These are phyloP conservation scores for Ptyas mucosa DNA, from an alignment of 2,113 vertebrate genomes.

Conservation along the genomic window DNA sequence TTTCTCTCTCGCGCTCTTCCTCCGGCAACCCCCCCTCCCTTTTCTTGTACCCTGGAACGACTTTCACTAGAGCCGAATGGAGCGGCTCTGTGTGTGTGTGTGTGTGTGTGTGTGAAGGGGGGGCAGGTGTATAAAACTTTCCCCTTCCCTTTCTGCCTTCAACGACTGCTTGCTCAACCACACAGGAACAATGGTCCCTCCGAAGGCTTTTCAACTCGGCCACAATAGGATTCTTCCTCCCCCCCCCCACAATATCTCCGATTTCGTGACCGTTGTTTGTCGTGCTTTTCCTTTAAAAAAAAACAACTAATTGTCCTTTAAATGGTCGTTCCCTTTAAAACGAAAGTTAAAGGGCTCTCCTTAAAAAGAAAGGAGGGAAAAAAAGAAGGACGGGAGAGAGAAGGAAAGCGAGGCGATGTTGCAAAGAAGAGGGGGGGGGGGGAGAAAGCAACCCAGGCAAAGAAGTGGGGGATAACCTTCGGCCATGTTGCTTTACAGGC, in stretches of 20 bases:
- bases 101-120: neutral
- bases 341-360: neutral
- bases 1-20: neutral
- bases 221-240: slow-evolving; percentile 64
- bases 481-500: slow-evolving; percentile 99
- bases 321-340: neutral
- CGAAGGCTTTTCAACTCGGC: slow-evolving; percentile 73
- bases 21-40: neutral
- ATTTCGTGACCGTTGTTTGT: neutral
- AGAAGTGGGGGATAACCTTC: slow-evolving; percentile 86
- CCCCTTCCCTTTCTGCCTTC: slow-evolving; percentile 58
- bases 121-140: slow-evolving; percentile 84
- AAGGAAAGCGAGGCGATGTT: slow-evolving; percentile 53
- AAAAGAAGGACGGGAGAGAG: neutral
- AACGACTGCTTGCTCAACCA: slow-evolving; percentile 68
- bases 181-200: slow-evolving; percentile 69
- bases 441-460: slow-evolving; percentile 18
- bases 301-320: neutral
- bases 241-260: neutral
- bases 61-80: slow-evolving; percentile 66
- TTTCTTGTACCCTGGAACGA: slow-evolving; percentile 25
- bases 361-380: neutral
- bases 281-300: neutral
- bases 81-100: neutral
- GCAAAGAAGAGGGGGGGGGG: too few species aligned